phyloP scores from a whole-genome alignment of 2,113 vertebrate genomes.

The Alligator mississippiensis region DNA sequence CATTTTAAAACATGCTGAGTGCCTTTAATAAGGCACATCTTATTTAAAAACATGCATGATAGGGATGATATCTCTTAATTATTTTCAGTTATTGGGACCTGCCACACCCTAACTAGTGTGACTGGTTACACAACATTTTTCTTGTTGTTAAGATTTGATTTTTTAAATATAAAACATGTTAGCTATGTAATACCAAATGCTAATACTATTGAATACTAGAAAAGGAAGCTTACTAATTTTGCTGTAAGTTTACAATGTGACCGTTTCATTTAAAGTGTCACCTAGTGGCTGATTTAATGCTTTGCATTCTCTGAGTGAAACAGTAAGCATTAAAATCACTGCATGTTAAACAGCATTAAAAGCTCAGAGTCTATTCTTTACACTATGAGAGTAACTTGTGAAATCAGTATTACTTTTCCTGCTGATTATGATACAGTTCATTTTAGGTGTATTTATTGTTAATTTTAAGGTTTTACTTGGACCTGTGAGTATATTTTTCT shows the following conservation, averaged over 20 bases:
- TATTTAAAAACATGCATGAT: background rate
- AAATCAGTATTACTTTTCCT: background rate
- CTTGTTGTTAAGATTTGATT: background rate
- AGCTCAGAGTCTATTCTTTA: background rate
- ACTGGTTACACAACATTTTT: background rate
- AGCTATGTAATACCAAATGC: background rate
- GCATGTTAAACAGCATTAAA: background rate
- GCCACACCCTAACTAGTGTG: no score
- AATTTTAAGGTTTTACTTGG: background rate
- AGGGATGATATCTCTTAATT: background rate
- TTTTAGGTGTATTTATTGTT: conserved; percentile 12
- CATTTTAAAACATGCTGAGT: background rate
- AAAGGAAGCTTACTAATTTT: background rate
- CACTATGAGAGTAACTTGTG: background rate
- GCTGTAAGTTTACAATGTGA: background rate
- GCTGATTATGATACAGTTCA: background rate
- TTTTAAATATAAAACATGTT: background rate
- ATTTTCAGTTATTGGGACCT: background rate
- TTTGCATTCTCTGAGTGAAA: background rate
- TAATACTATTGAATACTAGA: background rate
- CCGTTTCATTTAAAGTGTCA: conserved; percentile 39
- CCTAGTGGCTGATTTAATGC: conserved; percentile 22
- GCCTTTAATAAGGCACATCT: background rate
- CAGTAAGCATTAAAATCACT: background rate
- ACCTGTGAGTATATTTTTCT: background rate